Percentiles rank a stretch among this genome's conserved stretches.
Conservation (phyloP, 2,888 invertebrate species). For the Tiliacea citrago region DNA sequence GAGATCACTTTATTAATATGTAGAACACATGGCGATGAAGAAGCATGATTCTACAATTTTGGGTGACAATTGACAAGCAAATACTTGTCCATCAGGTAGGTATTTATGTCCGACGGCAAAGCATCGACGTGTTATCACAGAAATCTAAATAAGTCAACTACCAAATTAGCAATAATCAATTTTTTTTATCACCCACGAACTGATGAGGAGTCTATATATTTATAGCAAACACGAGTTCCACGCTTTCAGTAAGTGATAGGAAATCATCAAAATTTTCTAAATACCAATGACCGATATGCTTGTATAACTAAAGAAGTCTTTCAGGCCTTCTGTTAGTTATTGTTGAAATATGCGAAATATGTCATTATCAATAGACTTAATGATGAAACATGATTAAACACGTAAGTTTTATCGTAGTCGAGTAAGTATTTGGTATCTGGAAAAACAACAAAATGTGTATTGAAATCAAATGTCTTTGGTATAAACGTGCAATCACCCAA, state of each 20-base stretch:
- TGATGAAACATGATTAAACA: slow-evolving; percentile 33
- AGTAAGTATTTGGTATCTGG: background rate
- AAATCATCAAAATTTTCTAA: slow-evolving; percentile 36
- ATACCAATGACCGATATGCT: slow-evolving; percentile 40
- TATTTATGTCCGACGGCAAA: background rate
- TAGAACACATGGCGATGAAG: background rate
- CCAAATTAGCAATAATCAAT: background rate
- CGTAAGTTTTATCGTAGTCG: slow-evolving; percentile 15
- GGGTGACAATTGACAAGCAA: background rate
- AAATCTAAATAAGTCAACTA: slow-evolving; percentile 2
- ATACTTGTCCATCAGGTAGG: background rate
- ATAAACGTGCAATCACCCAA: background rate
- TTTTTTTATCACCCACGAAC: slow-evolving; percentile 8
- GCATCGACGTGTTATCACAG: background rate
- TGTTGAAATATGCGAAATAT: slow-evolving; percentile 20
- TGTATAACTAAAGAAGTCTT: background rate
- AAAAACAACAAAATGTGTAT: background rate
- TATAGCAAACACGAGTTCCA: slow-evolving; percentile 12
- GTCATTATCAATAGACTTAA: slow-evolving; percentile 19
- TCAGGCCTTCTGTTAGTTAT: slow-evolving; percentile 3
- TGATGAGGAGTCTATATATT: slow-evolving; percentile 6
- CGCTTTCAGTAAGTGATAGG: slow-evolving; percentile 17
- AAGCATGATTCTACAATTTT: slow-evolving; percentile 8
- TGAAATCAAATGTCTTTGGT: background rate
- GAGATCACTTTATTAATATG: background rate